Percentiles rank a stretch among this genome's conserved stretches.
Conservation (phyloP, 2,797 vertebrate genomes). For the Tenualosa ilisha region DNA sequence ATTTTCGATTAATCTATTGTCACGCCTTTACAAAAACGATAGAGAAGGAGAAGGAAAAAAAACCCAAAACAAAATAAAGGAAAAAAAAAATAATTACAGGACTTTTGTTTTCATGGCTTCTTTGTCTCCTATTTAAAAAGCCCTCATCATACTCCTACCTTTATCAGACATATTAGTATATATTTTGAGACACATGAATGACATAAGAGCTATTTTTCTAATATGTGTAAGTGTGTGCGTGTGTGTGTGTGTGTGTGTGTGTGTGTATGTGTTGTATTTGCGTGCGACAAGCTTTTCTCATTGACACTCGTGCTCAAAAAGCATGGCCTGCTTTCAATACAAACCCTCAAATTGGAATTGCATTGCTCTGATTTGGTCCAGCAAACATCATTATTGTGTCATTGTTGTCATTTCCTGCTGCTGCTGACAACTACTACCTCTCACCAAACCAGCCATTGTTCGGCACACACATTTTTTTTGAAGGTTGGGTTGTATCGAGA, state of each 20-base stretch:
- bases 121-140: slow-evolving; percentile 29
- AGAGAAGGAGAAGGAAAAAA: background rate
- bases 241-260: slow-evolving; percentile 20
- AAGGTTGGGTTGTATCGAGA: background rate
- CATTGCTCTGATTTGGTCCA: slow-evolving; percentile 69
- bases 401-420: slow-evolving; percentile 66
- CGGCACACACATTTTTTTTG: background rate
- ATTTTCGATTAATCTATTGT: slow-evolving; percentile 61
- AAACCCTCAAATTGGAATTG: slow-evolving; percentile 66
- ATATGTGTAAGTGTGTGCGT: background rate
- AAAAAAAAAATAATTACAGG: slow-evolving; percentile 31
- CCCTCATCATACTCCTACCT: slow-evolving; percentile 30
- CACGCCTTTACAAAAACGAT: slow-evolving; percentile 50
- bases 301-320: slow-evolving; percentile 69
- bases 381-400: slow-evolving; percentile 62
- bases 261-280: background rate
- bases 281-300: slow-evolving; percentile 58
- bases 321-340: slow-evolving; percentile 67
- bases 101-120: slow-evolving; percentile 20
- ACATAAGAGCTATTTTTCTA: slow-evolving; percentile 31
- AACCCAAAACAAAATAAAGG: background rate
- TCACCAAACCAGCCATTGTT: slow-evolving; percentile 1
- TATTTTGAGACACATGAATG: slow-evolving; percentile 40
- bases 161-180: slow-evolving; percentile 34
- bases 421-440: slow-evolving; percentile 66